phyloP scores from a whole-genome alignment of 2,888 invertebrate genomes.

The Cyclophora albipunctata region DNA sequence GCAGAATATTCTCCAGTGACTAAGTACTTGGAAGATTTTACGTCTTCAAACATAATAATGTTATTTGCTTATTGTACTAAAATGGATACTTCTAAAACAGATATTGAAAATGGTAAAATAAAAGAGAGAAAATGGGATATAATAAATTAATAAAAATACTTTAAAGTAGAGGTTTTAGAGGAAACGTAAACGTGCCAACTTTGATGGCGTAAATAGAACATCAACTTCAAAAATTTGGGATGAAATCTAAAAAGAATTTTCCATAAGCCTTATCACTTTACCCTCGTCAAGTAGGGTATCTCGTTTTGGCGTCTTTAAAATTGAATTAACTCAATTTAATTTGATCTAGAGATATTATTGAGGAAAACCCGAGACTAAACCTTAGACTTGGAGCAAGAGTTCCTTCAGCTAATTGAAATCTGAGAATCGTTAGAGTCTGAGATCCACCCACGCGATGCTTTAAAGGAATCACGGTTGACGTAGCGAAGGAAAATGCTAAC shows the following conservation, averaged over 20 bases:
- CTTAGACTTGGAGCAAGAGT: slow-evolving; percentile 20
- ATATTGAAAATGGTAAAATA: no score
- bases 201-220: no score
- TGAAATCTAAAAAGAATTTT: no score
- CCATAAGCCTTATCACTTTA: slow-evolving; percentile 1
- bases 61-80: no score
- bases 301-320: slow-evolving; percentile 10
- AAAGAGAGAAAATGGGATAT: no score
- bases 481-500: slow-evolving; percentile 8
- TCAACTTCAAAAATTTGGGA: no score
- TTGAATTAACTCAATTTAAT: slow-evolving; percentile 15
- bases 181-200: no score
- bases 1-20: slow-evolving; percentile 32
- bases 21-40: slow-evolving; percentile 51
- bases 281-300: slow-evolving; percentile 16
- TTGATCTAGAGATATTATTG: slow-evolving; percentile 11
- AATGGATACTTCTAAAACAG: no score
- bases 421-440: slow-evolving; percentile 21
- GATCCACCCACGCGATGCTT: slow-evolving; percentile 13
- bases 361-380: slow-evolving; percentile 8
- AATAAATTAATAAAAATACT: no score
- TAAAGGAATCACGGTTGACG: slow-evolving; percentile 12
- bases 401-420: slow-evolving; percentile 36
- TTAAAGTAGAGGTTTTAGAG: no score
- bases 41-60: slow-evolving; percentile 7